These are phyloP conservation scores for Adelognathus sp. DNA, from an alignment of 2,888 invertebrate genomes.

Conservation along the genomic window DNA sequence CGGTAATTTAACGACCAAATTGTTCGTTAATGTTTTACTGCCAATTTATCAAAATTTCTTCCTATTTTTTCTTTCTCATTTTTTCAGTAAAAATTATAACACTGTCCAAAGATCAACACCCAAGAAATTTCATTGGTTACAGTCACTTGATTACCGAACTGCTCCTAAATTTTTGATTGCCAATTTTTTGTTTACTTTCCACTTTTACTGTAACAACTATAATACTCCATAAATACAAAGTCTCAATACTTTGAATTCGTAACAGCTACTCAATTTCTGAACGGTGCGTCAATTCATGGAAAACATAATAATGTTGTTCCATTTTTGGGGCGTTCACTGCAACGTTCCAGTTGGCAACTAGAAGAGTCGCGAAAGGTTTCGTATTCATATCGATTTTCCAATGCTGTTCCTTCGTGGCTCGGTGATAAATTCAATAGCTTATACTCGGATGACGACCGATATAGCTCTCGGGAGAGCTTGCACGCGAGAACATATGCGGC, in stretches of 20 bases:
- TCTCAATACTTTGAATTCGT: too few species aligned
- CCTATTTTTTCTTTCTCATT: neutral
- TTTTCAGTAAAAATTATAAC: neutral
- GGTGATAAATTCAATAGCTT: constrained; percentile 56
- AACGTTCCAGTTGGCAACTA: constrained; percentile 60
- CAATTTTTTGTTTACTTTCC: too few species aligned
- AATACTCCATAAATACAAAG: too few species aligned
- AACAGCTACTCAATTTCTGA: neutral
- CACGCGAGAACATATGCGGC: constrained; percentile 30
- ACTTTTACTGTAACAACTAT: too few species aligned
- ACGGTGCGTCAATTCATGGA: neutral
- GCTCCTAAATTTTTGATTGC: too few species aligned
- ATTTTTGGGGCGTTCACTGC: constrained; percentile 23
- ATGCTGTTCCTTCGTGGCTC: constrained; percentile 46
- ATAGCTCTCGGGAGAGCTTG: constrained; percentile 29
- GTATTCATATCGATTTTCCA: constrained; percentile 65
- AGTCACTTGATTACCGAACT: too few species aligned
- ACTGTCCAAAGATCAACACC: too few species aligned
- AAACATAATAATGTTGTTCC: constrained; percentile 23
- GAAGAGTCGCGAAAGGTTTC: constrained; percentile 29
- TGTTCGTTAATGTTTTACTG: too few species aligned
- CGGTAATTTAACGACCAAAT: too few species aligned
- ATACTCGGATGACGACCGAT: constrained; percentile 32
- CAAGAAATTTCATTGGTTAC: too few species aligned
- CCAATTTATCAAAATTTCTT: too few species aligned